phyloP scores from a whole-genome alignment of 2,113 vertebrate genomes.

The Oplegnathus fasciatus region DNA sequence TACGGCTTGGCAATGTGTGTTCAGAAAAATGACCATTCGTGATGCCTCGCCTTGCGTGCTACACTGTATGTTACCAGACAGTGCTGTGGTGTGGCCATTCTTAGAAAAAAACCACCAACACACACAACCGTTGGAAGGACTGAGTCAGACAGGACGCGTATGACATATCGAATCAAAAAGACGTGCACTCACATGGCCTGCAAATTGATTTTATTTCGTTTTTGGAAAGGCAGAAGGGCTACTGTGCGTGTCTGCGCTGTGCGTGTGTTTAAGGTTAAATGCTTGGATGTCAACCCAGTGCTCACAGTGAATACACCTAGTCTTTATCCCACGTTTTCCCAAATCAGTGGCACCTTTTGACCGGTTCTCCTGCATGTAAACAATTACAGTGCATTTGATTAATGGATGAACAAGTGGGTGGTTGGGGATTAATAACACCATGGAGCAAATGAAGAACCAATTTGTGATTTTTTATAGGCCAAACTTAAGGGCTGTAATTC shows the following conservation, averaged over 20 bases:
- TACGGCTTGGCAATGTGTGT: conserved; percentile 10
- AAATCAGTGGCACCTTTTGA: conserved; percentile 12
- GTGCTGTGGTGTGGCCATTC: conserved; percentile 60
- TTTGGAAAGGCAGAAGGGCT: conserved; percentile 22
- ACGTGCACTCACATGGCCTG: conserved; percentile 26
- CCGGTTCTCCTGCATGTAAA: conserved; percentile 15
- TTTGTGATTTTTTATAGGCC: conserved; percentile 37
- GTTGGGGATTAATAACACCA: conserved; percentile 47
- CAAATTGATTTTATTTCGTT: conserved; percentile 32
- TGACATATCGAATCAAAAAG: conserved; percentile 53
- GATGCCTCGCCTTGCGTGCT: conserved; percentile 49
- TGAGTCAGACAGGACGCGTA: conserved; percentile 63
- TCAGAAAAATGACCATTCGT: conserved; percentile 48
- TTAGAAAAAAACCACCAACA: conserved; percentile 43
- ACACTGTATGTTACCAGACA: conserved; percentile 54
- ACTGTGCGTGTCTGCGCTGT: not conserved
- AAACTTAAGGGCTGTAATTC: conserved; percentile 33
- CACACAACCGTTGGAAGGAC: conserved; percentile 39
- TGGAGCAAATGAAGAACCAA: conserved; percentile 54
- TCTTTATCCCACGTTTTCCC: not conserved
- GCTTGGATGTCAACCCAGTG: not conserved
- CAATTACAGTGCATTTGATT: conserved; percentile 27
- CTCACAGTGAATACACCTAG: not conserved
- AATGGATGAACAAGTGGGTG: conserved; percentile 35
- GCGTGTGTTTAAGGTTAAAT: not conserved